Base-by-base conservation (phyloP, 35 echinoderm and acorn worm genomes). In the Strongylocentrotus purpuratus region DNA sequence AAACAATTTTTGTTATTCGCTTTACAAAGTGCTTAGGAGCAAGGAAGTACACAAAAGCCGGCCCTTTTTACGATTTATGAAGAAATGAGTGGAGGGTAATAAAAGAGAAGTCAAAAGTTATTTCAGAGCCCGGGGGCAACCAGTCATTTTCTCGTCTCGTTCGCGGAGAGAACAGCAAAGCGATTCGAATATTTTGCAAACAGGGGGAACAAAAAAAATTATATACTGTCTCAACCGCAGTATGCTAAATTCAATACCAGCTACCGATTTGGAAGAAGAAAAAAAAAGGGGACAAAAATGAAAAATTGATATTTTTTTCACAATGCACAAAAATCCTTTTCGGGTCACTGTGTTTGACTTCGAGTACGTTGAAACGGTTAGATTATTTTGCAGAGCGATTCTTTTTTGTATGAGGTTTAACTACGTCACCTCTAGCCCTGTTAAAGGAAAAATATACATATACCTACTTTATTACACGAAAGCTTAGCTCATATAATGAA, bases 21-120 rank as follows among this genome's bases (percentile, higher is more conserved):
- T 78, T 78, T n/a, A 78, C 65, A 78, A 78, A 22, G 65, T n/a
- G 20, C 65, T 78, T 78, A 28, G 28, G 50, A 55, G 50, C 28
- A 7, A 22, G 65, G 65, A 78, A 78, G 65, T n/a, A 78, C 65
- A 78, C 65, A 78, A 78, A 78, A 78, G 65, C 65, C 65, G 65
- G 65, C 65, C 65, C 65, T 78, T 78, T 78, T 78, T 28, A 78
- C 65, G 65, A 78, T 78, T 78, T 78, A 78, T 78, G 65, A 78
- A 78, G 65, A 78, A 78, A 78, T 78, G 65, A 78, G 20, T 78
- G 20, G 65, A 78, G 20, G 65, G 20, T 78, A 28, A 78, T 28
- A 78, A 78, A 78, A 78, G 65, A 78, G 65, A 78, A 78, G 65
- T 78, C 65, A 78, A 78, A 78, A 78, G 65, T 78, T 78, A 78